Evolutionary conservation across 2,888 invertebrate genomes (phyloP), one percentile per base, ranked within the genome.

Genomic region (Pammene fasciana): DNA sequence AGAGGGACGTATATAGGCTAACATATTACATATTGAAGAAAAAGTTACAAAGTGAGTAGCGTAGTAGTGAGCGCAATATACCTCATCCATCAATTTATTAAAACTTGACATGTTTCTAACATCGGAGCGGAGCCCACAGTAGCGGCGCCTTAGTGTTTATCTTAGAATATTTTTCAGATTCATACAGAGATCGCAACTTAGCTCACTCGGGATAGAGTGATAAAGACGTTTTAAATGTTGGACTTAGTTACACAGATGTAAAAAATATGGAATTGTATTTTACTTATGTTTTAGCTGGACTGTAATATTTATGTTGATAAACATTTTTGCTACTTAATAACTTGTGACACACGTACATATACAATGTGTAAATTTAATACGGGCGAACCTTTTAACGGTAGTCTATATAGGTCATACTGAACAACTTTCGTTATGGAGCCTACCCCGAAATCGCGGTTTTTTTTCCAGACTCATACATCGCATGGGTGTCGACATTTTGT

Each of bases 161-260:
- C 79, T 80, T 78, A 74, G 82, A 79, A 84, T 86, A 86, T 86
- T 86, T 86, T 86, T 82, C 80, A 82, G 80, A 85, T 83, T 84
- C 82, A 82, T 82, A 78, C 77, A 78, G 76, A 77, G 80, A 82
- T 81, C 79, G 77, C 74, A 71, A 74, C 76, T 75, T 41, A 54
- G 52, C 52, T 75, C 71, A 68, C 72, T 72, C 68, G 54, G 41
- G 72, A 75, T 73, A 75, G 57, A 57, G 45, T 45, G 57, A 68
- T 68, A 57, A 52, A 52, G 68, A 43, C 36, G 54, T 67, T 43
- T 68, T 38, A 64, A 54, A 56, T 65, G 56, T 56, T 14, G 36
- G 14, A 43, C 48, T 50, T 11, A n/a, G 38, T 18, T 46, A 57
- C 48, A 41, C n/a, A 48, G 65, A 56, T n/a, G 26, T 66, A 57